Conservation (phyloP, 1,140 invertebrate species). For the Sweltsa coloradensis region DNA sequence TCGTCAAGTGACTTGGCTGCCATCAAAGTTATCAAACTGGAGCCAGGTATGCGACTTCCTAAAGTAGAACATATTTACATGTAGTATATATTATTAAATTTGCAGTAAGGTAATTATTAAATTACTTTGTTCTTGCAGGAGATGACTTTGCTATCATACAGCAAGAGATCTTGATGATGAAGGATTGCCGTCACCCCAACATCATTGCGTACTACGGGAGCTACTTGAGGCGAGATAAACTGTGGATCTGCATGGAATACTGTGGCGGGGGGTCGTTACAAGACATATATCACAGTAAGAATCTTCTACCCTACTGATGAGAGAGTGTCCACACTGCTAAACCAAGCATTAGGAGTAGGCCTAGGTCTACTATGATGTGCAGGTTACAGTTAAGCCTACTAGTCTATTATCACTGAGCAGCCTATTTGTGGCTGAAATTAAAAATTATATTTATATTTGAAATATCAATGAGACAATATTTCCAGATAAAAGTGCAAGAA, state of each 20-base stretch:
- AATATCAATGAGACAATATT: too few species aligned
- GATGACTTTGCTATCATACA: constrained; percentile 98
- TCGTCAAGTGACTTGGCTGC: constrained; percentile 87
- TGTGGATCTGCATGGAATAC: constrained; percentile 99
- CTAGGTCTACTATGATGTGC: too few species aligned
- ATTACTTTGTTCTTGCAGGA: constrained; percentile 36
- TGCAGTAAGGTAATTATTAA: neutral
- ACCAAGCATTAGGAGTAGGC: too few species aligned
- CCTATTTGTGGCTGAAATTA: too few species aligned
- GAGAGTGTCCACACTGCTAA: too few species aligned
- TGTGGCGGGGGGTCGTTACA: constrained; percentile 96
- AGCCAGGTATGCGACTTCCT: constrained; percentile 54
- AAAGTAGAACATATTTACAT: too few species aligned
- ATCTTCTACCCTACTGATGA: too few species aligned
- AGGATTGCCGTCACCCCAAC: constrained; percentile 88
- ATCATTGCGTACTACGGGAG: constrained; percentile 98
- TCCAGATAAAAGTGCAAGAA: too few species aligned
- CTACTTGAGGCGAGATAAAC: constrained; percentile 86
- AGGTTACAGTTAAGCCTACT: too few species aligned
- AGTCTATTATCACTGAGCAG: too few species aligned
- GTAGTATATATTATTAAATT: too few species aligned
- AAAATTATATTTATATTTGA: too few species aligned
- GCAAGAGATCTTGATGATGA: constrained; percentile 99
- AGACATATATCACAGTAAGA: constrained; percentile 87
- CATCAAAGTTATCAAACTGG: constrained; percentile 98